These are phyloP conservation scores for Pemphigus obesinymphae DNA, from an alignment of 1,140 invertebrate genomes.

Conservation along the genomic window DNA sequence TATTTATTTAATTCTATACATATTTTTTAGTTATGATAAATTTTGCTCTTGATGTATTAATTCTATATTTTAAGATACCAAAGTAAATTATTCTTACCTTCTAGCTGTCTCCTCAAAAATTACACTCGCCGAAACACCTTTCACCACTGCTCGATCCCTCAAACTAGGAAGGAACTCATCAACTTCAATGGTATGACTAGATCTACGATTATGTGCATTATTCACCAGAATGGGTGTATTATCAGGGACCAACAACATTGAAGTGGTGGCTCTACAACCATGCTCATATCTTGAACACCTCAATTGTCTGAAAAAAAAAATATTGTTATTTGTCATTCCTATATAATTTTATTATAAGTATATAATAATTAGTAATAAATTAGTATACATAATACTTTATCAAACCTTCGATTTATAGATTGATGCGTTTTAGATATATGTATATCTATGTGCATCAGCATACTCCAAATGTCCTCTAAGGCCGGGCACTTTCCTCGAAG, in stretches of 20 bases:
- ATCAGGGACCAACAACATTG: background rate
- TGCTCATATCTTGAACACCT: background rate
- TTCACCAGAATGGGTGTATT: background rate
- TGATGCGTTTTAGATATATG: background rate
- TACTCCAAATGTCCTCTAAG: background rate
- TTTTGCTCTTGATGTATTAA: too few relatives aligned
- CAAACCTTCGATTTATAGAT: background rate
- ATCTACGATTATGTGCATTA: background rate
- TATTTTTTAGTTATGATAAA: too few relatives aligned
- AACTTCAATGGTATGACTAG: background rate
- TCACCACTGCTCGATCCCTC: background rate
- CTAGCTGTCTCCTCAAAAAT: background rate
- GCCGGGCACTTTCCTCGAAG: too few relatives aligned
- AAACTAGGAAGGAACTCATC: background rate
- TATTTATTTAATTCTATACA: too few relatives aligned
- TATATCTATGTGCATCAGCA: background rate
- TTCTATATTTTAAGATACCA: too few relatives aligned
- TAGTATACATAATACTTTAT: background rate
- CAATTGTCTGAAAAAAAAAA: background rate
- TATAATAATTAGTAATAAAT: background rate
- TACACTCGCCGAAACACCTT: background rate
- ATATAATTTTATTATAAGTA: too few relatives aligned
- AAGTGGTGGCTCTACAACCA: background rate
- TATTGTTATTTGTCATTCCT: too few relatives aligned
- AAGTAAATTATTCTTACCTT: too few relatives aligned